These are phyloP conservation scores for Pandion haliaetus DNA, from an alignment of 2,113 vertebrate genomes.

Conservation along the genomic window DNA sequence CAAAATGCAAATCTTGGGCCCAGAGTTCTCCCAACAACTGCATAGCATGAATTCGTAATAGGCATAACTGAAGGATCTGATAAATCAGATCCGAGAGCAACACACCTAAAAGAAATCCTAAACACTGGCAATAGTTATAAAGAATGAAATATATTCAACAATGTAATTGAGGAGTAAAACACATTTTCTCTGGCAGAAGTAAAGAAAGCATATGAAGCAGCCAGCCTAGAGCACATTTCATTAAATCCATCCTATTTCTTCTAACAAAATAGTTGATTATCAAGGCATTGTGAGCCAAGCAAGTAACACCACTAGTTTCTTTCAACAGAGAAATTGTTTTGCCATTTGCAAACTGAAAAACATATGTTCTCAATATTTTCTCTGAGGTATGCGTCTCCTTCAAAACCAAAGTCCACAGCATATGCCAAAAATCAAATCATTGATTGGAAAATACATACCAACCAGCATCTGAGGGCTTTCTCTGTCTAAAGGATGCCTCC, in stretches of 20 bases:
- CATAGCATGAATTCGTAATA: neutral
- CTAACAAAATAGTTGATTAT: neutral
- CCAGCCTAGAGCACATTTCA: neutral
- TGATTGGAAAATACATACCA: constrained; percentile 58
- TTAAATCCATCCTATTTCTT: neutral
- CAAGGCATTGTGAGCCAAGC: neutral
- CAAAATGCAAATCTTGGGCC: neutral
- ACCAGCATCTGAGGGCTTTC: constrained; percentile 29
- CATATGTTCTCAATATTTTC: constrained; percentile 71
- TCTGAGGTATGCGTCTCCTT: constrained; percentile 52
- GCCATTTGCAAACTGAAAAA: constrained; percentile 46
- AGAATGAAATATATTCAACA: neutral
- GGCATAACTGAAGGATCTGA: neutral
- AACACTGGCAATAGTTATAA: neutral
- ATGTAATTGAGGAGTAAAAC: neutral
- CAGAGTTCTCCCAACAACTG: neutral
- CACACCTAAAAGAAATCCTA: constrained; percentile 38
- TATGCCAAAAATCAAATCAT: constrained; percentile 57
- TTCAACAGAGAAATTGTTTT: constrained; percentile 51
- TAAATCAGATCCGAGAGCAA: neutral
- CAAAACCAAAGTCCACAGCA: constrained; percentile 46
- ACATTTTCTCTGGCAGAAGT: neutral
- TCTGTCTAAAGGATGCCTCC: neutral
- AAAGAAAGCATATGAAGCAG: neutral
- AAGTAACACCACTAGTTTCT: constrained; percentile 43